These are phyloP conservation scores for Labeo catla DNA, from an alignment of 2,113 vertebrate species.

Conservation along the genomic window DNA sequence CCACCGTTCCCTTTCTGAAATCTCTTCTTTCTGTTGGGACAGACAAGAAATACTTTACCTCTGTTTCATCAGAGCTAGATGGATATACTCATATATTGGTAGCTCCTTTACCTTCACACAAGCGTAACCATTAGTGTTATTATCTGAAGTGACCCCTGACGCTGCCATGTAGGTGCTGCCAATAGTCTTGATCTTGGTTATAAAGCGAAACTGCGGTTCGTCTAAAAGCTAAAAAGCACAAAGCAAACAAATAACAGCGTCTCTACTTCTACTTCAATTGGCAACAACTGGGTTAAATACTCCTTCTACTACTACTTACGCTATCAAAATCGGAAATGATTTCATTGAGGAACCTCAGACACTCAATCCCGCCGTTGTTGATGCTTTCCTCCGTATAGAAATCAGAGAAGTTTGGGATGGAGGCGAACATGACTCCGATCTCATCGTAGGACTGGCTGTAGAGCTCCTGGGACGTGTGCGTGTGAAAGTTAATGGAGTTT, in stretches of 20 bases:
- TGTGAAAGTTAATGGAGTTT: not conserved
- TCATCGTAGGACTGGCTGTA: slow-evolving; percentile 97
- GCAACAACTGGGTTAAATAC: not conserved
- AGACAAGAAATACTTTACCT: not conserved
- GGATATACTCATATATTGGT: not conserved
- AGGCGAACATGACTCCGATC: slow-evolving; percentile 98
- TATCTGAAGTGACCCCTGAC: slow-evolving; percentile 85
- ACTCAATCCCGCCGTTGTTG: slow-evolving; percentile 96
- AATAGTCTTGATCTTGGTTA: slow-evolving; percentile 97
- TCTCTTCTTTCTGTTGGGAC: slow-evolving; percentile 79
- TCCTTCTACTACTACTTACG: slow-evolving; percentile 71
- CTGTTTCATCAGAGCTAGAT: not conserved
- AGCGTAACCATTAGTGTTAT: slow-evolving; percentile 79
- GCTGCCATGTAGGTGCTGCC: slow-evolving; percentile 98
- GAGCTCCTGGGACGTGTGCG: slow-evolving; percentile 80
- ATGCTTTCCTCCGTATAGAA: slow-evolving; percentile 98
- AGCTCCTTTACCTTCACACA: slow-evolving; percentile 80
- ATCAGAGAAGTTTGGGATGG: slow-evolving; percentile 95
- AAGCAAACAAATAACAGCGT: not conserved
- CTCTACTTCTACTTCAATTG: not conserved
- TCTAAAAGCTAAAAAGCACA: slow-evolving; percentile 83
- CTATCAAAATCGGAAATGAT: slow-evolving; percentile 98
- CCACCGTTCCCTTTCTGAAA: slow-evolving; percentile 90
- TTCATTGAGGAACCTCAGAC: slow-evolving; percentile 95
- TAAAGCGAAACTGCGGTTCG: slow-evolving; percentile 90